A percentile compares a stretch with the other conserved stretches of the same genome.
Conservation (phyloP, 1,140 invertebrate species). For the Drosophila triauraria region DNA sequence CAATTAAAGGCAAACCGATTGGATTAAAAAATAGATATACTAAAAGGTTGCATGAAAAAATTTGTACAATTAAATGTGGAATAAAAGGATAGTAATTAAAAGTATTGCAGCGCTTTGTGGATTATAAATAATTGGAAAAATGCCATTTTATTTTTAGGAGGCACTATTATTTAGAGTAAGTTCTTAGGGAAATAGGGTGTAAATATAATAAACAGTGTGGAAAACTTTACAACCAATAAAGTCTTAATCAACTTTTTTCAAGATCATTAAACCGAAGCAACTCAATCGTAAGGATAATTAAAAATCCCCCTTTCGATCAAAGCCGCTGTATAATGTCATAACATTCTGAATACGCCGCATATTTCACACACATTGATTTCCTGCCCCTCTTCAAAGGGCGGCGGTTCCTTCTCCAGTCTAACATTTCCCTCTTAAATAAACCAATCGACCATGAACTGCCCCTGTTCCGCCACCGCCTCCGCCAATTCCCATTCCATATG, state of each 20-base stretch:
- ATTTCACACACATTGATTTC: constrained; percentile 29
- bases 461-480: neutral
- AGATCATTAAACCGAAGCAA: constrained; percentile 26
- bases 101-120: neutral
- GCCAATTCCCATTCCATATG: constrained; percentile 4
- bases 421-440: constrained; percentile 45
- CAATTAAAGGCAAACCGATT: constrained; percentile 30
- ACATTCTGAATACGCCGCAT: constrained; percentile 20
- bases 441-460: constrained; percentile 50
- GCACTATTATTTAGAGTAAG: neutral
- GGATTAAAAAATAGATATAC: constrained; percentile 7
- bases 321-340: constrained; percentile 26
- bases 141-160: neutral
- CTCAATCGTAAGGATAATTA: constrained; percentile 41
- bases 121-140: neutral
- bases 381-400: constrained; percentile 10
- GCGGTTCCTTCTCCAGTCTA: constrained; percentile 11
- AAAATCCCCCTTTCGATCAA: constrained; percentile 16
- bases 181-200: neutral
- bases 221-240: constrained; percentile 16
- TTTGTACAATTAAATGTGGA: constrained; percentile 5
- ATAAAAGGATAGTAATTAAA: neutral
- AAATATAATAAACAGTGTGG: neutral
- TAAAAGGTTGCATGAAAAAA: neutral
- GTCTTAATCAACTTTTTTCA: neutral